phyloP scores from a whole-genome alignment of 2,888 invertebrate species.

The Cephus pygmeus region DNA sequence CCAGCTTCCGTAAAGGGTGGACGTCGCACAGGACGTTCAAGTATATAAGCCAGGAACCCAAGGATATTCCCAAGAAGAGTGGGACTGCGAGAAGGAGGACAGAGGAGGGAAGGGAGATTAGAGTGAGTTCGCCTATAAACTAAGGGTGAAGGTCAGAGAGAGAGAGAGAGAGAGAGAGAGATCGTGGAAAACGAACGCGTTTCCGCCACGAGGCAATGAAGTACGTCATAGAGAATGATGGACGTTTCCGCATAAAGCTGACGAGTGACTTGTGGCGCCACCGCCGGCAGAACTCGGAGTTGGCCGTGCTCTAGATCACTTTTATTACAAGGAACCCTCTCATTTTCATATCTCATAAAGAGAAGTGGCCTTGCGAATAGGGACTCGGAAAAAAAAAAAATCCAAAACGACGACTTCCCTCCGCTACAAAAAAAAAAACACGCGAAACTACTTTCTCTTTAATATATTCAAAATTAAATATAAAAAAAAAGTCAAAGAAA shows the following conservation, averaged over 20 bases:
- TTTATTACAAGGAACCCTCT: conserved; percentile 63
- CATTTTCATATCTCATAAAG: conserved; percentile 66
- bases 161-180: too few species aligned
- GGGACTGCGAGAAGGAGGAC: neutral
- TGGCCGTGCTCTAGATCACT: conserved; percentile 65
- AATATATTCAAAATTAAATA: too few species aligned
- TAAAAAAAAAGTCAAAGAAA: neutral
- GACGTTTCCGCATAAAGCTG: conserved; percentile 65
- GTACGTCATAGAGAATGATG: conserved; percentile 65
- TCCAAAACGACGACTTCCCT: too few species aligned
- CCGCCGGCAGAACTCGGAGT: conserved; percentile 57
- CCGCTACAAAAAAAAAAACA: too few species aligned
- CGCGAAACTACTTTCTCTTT: too few species aligned
- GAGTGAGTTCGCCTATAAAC: neutral
- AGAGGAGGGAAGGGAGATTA: conserved; percentile 3
- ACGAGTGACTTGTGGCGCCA: conserved; percentile 66
- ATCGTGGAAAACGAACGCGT: conserved; percentile 45
- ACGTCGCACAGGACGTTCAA: conserved; percentile 22
- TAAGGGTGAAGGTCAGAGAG: neutral
- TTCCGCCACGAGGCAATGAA: conserved; percentile 63
- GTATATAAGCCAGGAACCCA: conserved; percentile 18
- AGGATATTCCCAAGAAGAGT: neutral
- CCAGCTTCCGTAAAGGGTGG: conserved; percentile 28
- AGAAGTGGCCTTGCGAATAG: conserved; percentile 4
- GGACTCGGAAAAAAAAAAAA: neutral